Evolutionary conservation across 2,888 invertebrate species (phyloP), one percentile per base, ranked within the genome.

Genomic region (Gerris lacustris): DNA sequence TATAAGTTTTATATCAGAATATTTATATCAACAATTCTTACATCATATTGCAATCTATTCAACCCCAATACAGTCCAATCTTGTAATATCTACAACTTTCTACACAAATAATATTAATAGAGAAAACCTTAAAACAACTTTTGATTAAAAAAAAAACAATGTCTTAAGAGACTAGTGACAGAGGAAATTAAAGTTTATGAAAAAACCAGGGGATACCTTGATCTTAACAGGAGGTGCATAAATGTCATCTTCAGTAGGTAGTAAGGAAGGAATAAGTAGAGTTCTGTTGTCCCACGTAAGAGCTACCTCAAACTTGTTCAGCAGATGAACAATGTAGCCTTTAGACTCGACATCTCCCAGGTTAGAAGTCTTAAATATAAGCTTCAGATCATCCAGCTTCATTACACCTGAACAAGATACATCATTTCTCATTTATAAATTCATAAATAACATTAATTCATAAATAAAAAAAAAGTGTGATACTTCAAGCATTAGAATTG

Each of bases 281-380:
- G 94, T 91, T 43, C 96, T 82, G 17, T 91, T 90, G 79, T 98
- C 97, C 94, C 96, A 98, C 44, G 95, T 93, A 70, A 99, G 82
- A 0, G 97, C 98, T 70, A 99, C 90, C 82, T 98, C 98, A 81
- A 97, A 98, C 83, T 98, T 98, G 82, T 94, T 94, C 70, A 98
- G 83, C 66, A 98, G 83, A 76, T 91, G 92, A 6, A 96, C 89
- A 70, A 96, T 93, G 78, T 96, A 94, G 68, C 91, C 88, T 77
- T 86, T 84, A 0, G 87, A 86, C 76, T 86, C 86, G 9, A 85
- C 83, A 0, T 89, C 87, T 6, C 91, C 88, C 72, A 88, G 86
- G 1, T 88, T 88, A 0, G 90, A 90, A n/a, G 92, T 90, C 79
- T 94, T 94, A 81, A 97, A 96, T 63, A 97, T 87, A 79, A 93